Evolutionary conservation across 2,113 vertebrate genomes (phyloP).

Genomic region (Hippocampus comes): DNA sequence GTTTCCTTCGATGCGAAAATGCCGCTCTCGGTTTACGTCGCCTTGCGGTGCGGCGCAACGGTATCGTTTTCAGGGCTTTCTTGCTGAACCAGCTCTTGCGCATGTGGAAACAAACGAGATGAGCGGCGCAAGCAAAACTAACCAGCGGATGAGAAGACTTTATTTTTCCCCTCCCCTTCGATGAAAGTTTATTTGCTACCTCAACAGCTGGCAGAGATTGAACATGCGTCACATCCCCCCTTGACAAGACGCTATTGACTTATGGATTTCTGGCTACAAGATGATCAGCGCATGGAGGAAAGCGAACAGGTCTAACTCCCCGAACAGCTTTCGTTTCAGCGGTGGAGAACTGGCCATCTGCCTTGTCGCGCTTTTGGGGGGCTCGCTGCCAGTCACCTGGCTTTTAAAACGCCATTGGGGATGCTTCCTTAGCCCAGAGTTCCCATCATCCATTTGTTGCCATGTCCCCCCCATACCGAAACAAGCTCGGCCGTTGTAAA

Average conservation of each 20-base stretch:
- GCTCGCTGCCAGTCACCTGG: slow-evolving; percentile 2
- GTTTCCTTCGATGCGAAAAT: background rate
- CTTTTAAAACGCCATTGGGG: slow-evolving; percentile 34
- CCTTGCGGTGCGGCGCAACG: background rate
- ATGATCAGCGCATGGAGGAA: background rate
- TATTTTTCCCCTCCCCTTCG: background rate
- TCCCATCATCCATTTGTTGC: slow-evolving; percentile 37
- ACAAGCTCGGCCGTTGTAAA: slow-evolving; percentile 25
- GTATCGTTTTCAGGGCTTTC: background rate
- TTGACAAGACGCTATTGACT: background rate
- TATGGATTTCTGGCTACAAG: background rate
- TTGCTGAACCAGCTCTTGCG: slow-evolving; percentile 1
- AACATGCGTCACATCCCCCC: background rate
- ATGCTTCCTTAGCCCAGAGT: slow-evolving; percentile 25
- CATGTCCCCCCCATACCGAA: slow-evolving; percentile 11
- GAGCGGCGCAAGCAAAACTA: background rate
- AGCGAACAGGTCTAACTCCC: background rate
- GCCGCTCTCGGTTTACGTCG: background rate
- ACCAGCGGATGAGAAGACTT: background rate
- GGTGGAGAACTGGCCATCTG: slow-evolving; percentile 37
- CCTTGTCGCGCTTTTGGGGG: slow-evolving; percentile 11
- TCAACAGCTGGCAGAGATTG: background rate
- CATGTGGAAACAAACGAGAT: background rate
- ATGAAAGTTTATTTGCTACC: background rate
- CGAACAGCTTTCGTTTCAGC: slow-evolving; percentile 7